A percentile compares a stretch with the other conserved stretches of the same genome.
phyloP scores from a whole-genome alignment of 1,140 invertebrate genomes.

The Penaeus vannamei region DNA sequence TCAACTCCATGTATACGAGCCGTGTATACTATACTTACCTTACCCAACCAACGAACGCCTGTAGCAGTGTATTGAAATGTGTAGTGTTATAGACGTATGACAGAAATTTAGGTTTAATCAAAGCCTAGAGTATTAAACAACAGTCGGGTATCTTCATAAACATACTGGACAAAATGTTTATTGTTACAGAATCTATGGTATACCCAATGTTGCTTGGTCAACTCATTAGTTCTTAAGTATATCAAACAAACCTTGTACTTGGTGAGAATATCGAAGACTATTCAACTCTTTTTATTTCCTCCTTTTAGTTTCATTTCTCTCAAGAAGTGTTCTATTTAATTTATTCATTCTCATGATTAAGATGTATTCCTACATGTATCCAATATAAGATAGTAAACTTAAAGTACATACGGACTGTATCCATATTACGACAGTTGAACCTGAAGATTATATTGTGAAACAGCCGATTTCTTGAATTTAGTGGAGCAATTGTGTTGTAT shows the following conservation, averaged over 20 bases:
- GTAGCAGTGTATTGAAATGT: constrained; percentile 63
- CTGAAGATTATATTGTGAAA: constrained; percentile 45
- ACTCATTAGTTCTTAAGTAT: constrained; percentile 64
- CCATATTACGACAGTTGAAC: constrained; percentile 55
- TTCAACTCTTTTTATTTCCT: constrained; percentile 30
- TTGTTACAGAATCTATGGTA: constrained; percentile 63
- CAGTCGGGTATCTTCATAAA: constrained; percentile 62
- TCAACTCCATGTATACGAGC: constrained; percentile 64
- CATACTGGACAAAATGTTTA: constrained; percentile 57
- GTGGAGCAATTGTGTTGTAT: constrained; percentile 64
- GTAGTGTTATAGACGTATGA: constrained; percentile 65
- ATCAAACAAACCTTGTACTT: constrained; percentile 45
- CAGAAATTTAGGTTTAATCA: constrained; percentile 64
- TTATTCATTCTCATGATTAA: constrained; percentile 63
- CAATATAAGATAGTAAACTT: constrained; percentile 52
- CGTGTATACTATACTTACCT: constrained; percentile 65
- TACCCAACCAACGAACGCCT: constrained; percentile 65
- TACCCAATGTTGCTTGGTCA: constrained; percentile 62
- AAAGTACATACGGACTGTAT: constrained; percentile 64
- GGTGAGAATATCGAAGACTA: constrained; percentile 38
- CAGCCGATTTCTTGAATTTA: constrained; percentile 61
- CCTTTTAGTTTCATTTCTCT: constrained; percentile 40
- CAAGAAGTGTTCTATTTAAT: constrained; percentile 63
- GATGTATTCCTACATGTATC: constrained; percentile 65
- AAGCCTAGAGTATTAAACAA: constrained; percentile 64